Conservation (phyloP, 2,888 invertebrate genomes). For the Cordylochernes scorpioides region DNA sequence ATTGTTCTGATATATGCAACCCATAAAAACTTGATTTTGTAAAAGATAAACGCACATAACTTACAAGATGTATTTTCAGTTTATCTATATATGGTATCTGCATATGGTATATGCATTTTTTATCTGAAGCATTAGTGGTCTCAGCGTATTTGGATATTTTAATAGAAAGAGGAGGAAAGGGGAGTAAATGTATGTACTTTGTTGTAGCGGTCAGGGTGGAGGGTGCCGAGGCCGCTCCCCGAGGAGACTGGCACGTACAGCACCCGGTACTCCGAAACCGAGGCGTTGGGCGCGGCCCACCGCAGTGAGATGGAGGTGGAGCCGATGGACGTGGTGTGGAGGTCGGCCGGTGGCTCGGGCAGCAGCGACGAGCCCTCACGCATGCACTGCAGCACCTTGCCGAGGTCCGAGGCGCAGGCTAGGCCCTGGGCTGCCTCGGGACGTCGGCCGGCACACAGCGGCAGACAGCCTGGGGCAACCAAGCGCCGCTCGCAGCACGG, state of each 20-base stretch:
- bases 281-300: conserved; percentile 49
- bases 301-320: conserved; percentile 34
- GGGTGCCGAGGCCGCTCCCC: not conserved
- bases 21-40: no score
- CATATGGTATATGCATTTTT: no score
- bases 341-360: conserved; percentile 46
- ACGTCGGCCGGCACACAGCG: conserved; percentile 47
- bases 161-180: no score
- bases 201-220: no score
- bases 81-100: no score
- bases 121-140: no score
- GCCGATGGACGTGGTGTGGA: conserved; percentile 35
- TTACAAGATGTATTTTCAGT: no score
- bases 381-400: conserved; percentile 48
- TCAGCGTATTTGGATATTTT: no score
- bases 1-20: no score
- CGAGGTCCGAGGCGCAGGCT: conserved; percentile 33
- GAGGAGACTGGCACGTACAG: not conserved
- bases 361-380: conserved; percentile 52
- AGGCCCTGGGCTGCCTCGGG: conserved; percentile 29
- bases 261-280: conserved; percentile 33
- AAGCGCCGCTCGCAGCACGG: conserved; percentile 44
- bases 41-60: no score
- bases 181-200: no score
- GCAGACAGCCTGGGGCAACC: conserved; percentile 38